A percentile compares a stretch with the other conserved stretches of the same genome.
phyloP scores from a whole-genome alignment of 2,797 vertebrate species.

The Galagoides demidoff region DNA sequence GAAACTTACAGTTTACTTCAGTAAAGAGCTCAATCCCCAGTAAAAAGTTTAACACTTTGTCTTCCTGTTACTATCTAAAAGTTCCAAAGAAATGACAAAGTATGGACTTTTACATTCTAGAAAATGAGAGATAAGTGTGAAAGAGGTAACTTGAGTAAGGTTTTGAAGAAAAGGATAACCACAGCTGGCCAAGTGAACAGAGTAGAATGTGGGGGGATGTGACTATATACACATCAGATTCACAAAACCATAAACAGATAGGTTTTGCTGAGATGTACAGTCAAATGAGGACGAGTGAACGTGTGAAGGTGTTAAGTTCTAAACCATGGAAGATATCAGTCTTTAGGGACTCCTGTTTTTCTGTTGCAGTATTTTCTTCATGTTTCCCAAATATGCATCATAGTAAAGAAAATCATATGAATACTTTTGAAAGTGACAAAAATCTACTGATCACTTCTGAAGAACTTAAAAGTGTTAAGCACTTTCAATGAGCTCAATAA shows the following conservation, averaged over 20 bases:
- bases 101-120: not conserved
- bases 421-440: not conserved
- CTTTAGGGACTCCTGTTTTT: not conserved
- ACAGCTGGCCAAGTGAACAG: not conserved
- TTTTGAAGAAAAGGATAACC: not conserved
- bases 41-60: not conserved
- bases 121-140: not conserved
- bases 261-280: not conserved
- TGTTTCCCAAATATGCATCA: not conserved
- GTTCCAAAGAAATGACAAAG: constrained; percentile 13
- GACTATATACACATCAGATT: too few relatives aligned
- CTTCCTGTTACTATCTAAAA: constrained; percentile 15
- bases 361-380: not conserved
- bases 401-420: not conserved
- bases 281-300: not conserved
- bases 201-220: fast-evolving
- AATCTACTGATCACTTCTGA: not conserved
- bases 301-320: not conserved
- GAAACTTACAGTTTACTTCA: not conserved
- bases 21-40: not conserved
- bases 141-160: not conserved
- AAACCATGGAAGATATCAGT: too few relatives aligned
- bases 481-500: not conserved
- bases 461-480: not conserved
- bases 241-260: not conserved